A percentile compares a stretch with the other conserved stretches of the same genome.
Conservation (phyloP, 2,113 vertebrate genomes). For the Hucho hucho region DNA sequence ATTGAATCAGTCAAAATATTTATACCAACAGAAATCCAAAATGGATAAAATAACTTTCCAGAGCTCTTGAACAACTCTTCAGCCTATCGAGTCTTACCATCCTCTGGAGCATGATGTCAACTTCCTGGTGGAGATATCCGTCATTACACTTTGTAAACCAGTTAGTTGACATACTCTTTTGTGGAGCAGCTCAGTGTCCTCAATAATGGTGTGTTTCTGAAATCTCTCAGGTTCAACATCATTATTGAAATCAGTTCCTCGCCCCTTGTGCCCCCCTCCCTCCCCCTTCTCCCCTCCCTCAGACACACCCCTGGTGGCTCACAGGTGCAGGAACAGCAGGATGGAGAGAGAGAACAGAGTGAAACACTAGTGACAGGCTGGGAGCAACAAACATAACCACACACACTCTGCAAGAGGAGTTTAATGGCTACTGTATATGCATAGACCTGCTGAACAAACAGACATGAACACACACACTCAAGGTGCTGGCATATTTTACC, state of each 20-base stretch:
- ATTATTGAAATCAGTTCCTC: slow-evolving; percentile 53
- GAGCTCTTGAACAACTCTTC: slow-evolving; percentile 20
- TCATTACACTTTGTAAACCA: slow-evolving; percentile 23
- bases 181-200: slow-evolving; percentile 21
- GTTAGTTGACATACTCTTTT: neutral
- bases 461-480: neutral
- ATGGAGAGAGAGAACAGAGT: slow-evolving; percentile 14
- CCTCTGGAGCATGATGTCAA: slow-evolving; percentile 22
- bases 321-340: slow-evolving; percentile 44
- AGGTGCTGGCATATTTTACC: neutral
- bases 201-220: slow-evolving; percentile 45
- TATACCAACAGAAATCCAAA: too few species aligned
- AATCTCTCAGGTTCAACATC: slow-evolving; percentile 26
- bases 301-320: slow-evolving; percentile 4
- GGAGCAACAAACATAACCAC: neutral
- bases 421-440: slow-evolving; percentile 8
- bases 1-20: too few species aligned
- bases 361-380: slow-evolving; percentile 10
- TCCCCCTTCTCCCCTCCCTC: neutral
- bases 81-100: slow-evolving; percentile 27
- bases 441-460: slow-evolving; percentile 3
- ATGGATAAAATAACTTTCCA: too few species aligned
- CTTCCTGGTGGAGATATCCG: slow-evolving; percentile 7
- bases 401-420: neutral
- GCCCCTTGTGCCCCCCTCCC: neutral